phyloP scores from a whole-genome alignment of 2,113 vertebrate species.

The Psittacara wagleri region DNA sequence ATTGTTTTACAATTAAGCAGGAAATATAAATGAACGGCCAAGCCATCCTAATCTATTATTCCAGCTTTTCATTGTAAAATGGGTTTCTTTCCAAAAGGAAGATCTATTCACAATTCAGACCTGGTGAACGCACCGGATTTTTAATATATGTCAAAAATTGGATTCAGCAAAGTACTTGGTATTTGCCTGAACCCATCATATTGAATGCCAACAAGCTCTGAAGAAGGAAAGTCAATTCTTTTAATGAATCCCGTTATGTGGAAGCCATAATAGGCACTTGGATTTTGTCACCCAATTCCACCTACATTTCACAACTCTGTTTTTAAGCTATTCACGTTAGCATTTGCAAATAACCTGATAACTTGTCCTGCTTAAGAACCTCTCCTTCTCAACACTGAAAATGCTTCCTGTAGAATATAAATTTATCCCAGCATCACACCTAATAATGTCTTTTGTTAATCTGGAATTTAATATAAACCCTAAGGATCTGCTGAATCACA shows the following conservation, averaged over 20 bases:
- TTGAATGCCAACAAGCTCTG: background rate
- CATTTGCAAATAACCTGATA: background rate
- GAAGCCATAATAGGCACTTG: background rate
- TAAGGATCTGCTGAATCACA: background rate
- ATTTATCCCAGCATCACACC: background rate
- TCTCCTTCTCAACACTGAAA: background rate
- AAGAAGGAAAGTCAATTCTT: background rate
- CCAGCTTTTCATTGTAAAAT: background rate
- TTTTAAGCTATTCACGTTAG: background rate
- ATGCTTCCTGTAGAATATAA: background rate
- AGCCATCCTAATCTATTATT: background rate
- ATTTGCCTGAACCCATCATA: background rate
- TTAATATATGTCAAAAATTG: background rate
- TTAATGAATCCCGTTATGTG: background rate
- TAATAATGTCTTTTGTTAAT: background rate
- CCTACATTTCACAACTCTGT: background rate
- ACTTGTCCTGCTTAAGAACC: background rate
- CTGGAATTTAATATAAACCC: background rate
- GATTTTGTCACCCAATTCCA: background rate
- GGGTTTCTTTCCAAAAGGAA: background rate
- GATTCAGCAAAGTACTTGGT: background rate
- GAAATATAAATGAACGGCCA: background rate
- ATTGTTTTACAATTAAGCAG: background rate
- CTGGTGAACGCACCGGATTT: background rate
- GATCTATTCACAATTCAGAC: background rate